Evolutionary conservation across 2,797 vertebrate species (phyloP), one percentile per base, ranked within the genome.

Genomic region (Cyprinella venusta): DNA sequence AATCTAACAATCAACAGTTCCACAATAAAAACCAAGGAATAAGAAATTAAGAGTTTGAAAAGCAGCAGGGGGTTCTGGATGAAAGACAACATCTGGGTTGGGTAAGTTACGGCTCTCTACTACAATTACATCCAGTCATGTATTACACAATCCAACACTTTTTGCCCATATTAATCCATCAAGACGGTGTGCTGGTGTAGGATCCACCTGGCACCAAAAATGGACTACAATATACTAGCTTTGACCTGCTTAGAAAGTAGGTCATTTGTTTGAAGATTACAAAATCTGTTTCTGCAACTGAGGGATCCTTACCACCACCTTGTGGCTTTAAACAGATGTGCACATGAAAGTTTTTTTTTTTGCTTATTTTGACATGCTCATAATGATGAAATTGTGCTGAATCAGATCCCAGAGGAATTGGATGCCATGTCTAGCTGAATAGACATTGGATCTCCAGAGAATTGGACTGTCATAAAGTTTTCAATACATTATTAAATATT

Each of bases 161-260:
- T 8, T 79, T 84, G 26, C 86, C 85, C 79, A 52, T 67, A 70
- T 78, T 13, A 80, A 85, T 86, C 82, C 82, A 90, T 90, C 81
- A 87, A 76, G 84, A 86, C 30, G 54, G 70, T 86, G 75, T 85
- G 85, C 86, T 87, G 84, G 81, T 85, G 77, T 84, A 67, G 85
- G 59, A 88, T 80, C 72, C 71, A 83, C 86, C 79, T 85, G 85
- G 86, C 85, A 85, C 83, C 79, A 77, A 83, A 86, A 89, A 30
- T 86, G 76, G 82, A 88, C 87, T 89, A 82, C 87, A 82, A 89
- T 91, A 88, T 76, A 85, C 78, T 72, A 74, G 83, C 88, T 86
- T 86, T 89, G 83, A 90, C 86, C 89, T 79, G 38, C 26, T 87
- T 59, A 85, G 65, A 91, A 94, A 93, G 92, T 92, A 93, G 92